phyloP scores from a whole-genome alignment of 2,888 invertebrate genomes.

The Falcaria lacertinaria region DNA sequence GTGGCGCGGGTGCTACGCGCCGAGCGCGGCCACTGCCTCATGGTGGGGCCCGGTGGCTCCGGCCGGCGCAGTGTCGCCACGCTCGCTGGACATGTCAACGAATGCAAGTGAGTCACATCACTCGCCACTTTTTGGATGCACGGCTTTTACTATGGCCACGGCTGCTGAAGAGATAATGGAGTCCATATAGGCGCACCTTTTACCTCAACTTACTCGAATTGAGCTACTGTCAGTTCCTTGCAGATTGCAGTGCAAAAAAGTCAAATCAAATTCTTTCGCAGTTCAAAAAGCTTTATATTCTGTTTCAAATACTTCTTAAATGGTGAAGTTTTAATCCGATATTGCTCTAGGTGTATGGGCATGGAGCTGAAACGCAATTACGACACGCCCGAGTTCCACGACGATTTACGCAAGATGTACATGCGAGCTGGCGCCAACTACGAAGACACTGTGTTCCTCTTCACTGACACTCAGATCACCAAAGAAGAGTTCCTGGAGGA shows the following conservation, averaged over 20 bases:
- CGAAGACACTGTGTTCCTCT: conserved; percentile 89
- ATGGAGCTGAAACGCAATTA: conserved; percentile 93
- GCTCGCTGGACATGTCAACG: conserved; percentile 90
- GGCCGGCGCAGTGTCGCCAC: conserved; percentile 93
- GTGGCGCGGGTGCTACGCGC: conserved; percentile 90
- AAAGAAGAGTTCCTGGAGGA: conserved; percentile 95
- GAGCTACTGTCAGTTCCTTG: too few species aligned
- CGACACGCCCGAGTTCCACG: conserved; percentile 90
- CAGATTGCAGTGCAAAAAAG: neutral
- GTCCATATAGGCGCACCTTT: too few species aligned
- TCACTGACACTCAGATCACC: conserved; percentile 94
- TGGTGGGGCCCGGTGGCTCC: conserved; percentile 94
- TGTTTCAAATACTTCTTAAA: too few species aligned
- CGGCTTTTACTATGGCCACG: too few species aligned
- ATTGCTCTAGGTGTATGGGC: conserved; percentile 88
- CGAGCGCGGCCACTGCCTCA: conserved; percentile 92
- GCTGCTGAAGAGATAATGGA: too few species aligned
- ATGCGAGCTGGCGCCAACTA: conserved; percentile 86
- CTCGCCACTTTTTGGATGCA: too few species aligned
- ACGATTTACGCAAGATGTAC: conserved; percentile 90
- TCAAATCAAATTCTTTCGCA: too few species aligned
- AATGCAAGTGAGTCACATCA: conserved; percentile 82
- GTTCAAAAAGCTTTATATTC: too few species aligned
- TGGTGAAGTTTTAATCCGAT: too few species aligned
- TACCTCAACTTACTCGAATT: too few species aligned